Evolutionary conservation across 2,797 vertebrate species (phyloP).

Genomic region (Hydrolagus colliei): DNA sequence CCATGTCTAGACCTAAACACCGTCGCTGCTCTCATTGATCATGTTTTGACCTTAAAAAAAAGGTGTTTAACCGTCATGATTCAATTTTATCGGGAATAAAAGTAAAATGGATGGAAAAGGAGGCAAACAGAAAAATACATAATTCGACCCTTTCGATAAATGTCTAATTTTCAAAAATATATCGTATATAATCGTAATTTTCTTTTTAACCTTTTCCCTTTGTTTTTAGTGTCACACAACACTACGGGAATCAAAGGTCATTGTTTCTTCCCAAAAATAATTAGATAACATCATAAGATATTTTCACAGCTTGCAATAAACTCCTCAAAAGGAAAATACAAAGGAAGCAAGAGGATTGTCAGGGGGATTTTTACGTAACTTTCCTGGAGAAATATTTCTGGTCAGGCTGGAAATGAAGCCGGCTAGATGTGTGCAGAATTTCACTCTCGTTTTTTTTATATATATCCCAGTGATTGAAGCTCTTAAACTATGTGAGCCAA

Average conservation of each 20-base stretch:
- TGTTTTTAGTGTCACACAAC: too few relatives aligned
- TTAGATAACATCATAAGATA: not conserved
- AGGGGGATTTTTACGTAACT: not conserved
- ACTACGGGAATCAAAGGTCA: too few relatives aligned
- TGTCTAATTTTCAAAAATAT: too few relatives aligned
- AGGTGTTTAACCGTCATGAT: not conserved
- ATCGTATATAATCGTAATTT: too few relatives aligned
- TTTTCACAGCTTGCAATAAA: not conserved
- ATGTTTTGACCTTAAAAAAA: not conserved
- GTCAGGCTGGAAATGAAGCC: not conserved
- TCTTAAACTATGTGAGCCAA: not conserved
- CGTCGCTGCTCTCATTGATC: not conserved
- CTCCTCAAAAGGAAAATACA: not conserved
- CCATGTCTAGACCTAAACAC: too few relatives aligned
- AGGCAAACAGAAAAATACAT: too few relatives aligned
- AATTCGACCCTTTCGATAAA: too few relatives aligned
- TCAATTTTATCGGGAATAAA: not conserved
- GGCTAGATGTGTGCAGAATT: not conserved
- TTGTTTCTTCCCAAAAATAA: too few relatives aligned
- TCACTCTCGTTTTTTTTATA: conserved; percentile 3
- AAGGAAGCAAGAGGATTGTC: not conserved
- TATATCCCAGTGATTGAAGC: not conserved
- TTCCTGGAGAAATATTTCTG: not conserved
- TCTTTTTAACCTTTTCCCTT: too few relatives aligned
- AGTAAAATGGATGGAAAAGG: too few relatives aligned